A percentile compares a stretch with the other conserved stretches of the same genome.
These are phyloP conservation scores for Medauroidea extradentata DNA, from an alignment of 1,140 invertebrate genomes.

Conservation along the genomic window DNA sequence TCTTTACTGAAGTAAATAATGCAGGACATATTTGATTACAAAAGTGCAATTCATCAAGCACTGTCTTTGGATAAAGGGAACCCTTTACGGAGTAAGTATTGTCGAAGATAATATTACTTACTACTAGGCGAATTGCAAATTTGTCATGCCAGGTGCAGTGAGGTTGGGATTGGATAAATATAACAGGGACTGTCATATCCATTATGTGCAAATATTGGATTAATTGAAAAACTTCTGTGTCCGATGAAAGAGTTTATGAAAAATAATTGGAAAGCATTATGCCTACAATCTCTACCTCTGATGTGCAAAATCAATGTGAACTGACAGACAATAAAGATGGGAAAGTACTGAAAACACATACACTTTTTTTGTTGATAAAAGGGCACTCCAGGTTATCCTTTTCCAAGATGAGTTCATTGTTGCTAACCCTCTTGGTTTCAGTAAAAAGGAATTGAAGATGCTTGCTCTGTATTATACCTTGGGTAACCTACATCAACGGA, in stretches of 20 bases:
- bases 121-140: not conserved
- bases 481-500: constrained; percentile 5
- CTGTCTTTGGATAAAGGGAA: not conserved
- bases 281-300: not conserved
- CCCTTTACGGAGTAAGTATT: not conserved
- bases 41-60: not conserved
- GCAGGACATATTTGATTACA: not conserved
- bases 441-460: not conserved
- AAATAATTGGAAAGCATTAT: not conserved
- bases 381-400: constrained; percentile 2
- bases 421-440: constrained; percentile 4
- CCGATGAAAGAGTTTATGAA: not conserved
- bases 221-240: not conserved
- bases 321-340: constrained; percentile 8
- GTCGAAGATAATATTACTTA: not conserved
- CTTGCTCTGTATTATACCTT: constrained; percentile 5
- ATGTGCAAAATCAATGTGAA: not conserved
- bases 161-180: constrained; percentile 1
- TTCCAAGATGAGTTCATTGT: constrained; percentile 9
- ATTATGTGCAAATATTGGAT: constrained; percentile 4
- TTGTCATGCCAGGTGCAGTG: not conserved
- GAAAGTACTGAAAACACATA: not conserved
- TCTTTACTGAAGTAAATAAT: not conserved
- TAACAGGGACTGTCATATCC: constrained; percentile 2
- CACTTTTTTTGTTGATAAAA: not conserved